Percentiles rank a stretch among this genome's conserved stretches.
phyloP scores from a whole-genome alignment of 1,140 invertebrate species.

The Brachionus rubens region DNA sequence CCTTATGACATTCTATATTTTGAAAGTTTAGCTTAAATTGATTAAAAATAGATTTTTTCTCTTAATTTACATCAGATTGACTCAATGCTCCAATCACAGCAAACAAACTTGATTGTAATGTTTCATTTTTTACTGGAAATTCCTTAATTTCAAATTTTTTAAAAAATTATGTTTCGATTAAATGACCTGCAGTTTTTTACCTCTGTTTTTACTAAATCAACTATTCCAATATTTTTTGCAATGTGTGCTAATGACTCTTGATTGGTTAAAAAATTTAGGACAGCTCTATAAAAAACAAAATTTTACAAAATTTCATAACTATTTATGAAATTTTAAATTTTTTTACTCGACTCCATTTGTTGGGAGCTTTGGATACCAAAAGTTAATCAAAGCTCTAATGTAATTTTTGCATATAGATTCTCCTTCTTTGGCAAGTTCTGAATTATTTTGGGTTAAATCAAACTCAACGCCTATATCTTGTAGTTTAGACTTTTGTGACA shows the following conservation, averaged over 20 bases:
- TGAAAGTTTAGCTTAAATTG: no score
- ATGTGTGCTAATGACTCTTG: conserved; percentile 69
- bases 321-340: not conserved
- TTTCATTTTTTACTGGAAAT: conserved; percentile 69
- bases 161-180: no score
- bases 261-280: conserved; percentile 68
- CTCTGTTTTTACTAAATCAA: conserved; percentile 72
- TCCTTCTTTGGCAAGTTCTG: conserved; percentile 65
- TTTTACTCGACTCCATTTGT: conserved; percentile 66
- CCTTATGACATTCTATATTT: conserved; percentile 63
- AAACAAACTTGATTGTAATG: conserved; percentile 72
- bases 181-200: no score
- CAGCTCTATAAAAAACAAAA: conserved; percentile 60
- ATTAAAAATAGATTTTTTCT: no score
- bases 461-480: conserved; percentile 65
- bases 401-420: conserved; percentile 64
- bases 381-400: conserved; percentile 65
- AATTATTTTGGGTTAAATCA: conserved; percentile 68
- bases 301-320: not conserved
- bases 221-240: conserved; percentile 71
- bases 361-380: conserved; percentile 70
- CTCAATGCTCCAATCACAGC: conserved; percentile 75
- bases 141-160: conserved; percentile 65
- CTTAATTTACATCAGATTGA: conserved; percentile 56
- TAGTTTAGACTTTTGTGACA: conserved; percentile 67